Conservation (phyloP, 2,888 invertebrate species). For the Drosophila lacicola region DNA sequence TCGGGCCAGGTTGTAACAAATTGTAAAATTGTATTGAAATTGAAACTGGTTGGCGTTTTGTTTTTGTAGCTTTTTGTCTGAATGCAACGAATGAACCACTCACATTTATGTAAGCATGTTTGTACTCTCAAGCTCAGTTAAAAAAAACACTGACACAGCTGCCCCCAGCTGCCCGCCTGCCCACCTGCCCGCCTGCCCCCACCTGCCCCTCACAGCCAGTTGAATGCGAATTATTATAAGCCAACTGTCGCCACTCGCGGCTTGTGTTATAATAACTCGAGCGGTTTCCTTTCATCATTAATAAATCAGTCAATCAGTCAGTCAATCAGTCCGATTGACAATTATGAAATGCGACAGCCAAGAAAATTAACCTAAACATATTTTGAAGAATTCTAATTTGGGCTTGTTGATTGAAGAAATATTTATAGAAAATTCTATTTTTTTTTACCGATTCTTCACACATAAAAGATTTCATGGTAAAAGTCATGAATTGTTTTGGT, state of each 20-base stretch:
- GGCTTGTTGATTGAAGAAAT: too few species aligned
- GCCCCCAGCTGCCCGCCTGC: neutral
- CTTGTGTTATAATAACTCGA: neutral
- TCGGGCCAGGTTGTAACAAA: slow-evolving; percentile 68
- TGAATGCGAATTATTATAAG: slow-evolving; percentile 7
- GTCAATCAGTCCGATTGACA: neutral
- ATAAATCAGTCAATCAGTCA: slow-evolving; percentile 8
- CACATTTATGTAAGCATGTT: slow-evolving; percentile 1
- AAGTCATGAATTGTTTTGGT: too few species aligned
- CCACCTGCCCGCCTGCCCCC: neutral
- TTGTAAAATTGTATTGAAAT: slow-evolving; percentile 77
- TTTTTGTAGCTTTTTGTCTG: slow-evolving; percentile 35
- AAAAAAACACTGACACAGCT: neutral
- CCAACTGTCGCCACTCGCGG: neutral
- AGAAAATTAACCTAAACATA: neutral
- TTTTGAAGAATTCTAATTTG: too few species aligned
- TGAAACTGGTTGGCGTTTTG: slow-evolving; percentile 74
- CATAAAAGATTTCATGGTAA: too few species aligned
- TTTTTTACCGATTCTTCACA: too few species aligned
- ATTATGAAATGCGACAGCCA: neutral
- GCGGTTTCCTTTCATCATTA: neutral
- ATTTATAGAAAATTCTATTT: too few species aligned
- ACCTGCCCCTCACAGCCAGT: neutral
- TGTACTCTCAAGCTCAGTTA: neutral
- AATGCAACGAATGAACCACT: slow-evolving; percentile 30